Evolutionary conservation across 2,888 invertebrate species (phyloP).

Genomic region (Adineta ricciae): DNA sequence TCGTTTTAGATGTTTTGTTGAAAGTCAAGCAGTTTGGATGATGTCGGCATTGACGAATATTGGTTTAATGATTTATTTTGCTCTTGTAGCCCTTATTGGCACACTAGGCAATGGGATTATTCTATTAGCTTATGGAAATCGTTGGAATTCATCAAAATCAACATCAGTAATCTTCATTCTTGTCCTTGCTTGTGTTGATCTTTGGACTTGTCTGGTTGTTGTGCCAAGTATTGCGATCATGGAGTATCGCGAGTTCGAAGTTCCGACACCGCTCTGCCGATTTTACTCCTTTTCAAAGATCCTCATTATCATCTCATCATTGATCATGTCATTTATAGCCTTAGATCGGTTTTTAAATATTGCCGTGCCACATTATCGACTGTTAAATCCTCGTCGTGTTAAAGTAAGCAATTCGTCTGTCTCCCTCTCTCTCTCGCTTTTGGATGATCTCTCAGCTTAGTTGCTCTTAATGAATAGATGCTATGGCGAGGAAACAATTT

Average conservation of each 20-base stretch:
- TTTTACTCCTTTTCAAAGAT: conserved; percentile 21
- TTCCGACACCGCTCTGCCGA: background rate
- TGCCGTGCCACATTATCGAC: background rate
- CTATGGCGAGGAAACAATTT: too few relatives aligned
- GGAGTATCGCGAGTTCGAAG: background rate
- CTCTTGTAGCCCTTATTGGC: background rate
- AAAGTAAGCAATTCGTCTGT: background rate
- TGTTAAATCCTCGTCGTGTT: background rate
- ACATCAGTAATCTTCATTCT: background rate
- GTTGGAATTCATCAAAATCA: conserved; percentile 13
- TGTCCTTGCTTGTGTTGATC: background rate
- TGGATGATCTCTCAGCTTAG: too few relatives aligned
- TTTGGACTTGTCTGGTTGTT: conserved; percentile 11
- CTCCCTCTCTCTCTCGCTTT: too few relatives aligned
- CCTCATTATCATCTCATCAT: background rate
- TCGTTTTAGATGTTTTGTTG: background rate
- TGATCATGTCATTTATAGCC: conserved; percentile 7
- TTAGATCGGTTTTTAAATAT: conserved; percentile 12
- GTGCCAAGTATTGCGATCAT: background rate
- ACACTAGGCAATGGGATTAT: background rate
- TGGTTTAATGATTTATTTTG: background rate
- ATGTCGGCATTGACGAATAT: background rate
- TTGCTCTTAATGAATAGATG: background rate
- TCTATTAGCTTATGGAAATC: conserved; percentile 2
- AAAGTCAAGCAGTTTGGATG: background rate